A percentile compares a stretch with the other conserved stretches of the same genome.
phyloP scores from a whole-genome alignment of 1,140 invertebrate genomes.

The Laodelphax striatellus region DNA sequence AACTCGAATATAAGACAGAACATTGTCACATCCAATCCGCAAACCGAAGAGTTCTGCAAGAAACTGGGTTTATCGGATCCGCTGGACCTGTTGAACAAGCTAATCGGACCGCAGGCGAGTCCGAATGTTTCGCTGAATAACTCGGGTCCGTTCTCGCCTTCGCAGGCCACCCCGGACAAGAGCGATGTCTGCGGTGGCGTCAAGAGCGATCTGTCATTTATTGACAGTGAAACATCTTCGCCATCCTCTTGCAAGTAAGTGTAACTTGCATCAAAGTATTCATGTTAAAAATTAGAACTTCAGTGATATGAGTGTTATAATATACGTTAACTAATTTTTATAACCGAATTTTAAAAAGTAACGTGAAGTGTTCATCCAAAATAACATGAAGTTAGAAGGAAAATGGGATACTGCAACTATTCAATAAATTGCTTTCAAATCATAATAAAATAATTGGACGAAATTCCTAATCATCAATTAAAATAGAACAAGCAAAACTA shows the following conservation, averaged over 20 bases:
- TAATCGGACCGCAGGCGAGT: constrained; percentile 8
- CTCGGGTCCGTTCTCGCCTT: neutral
- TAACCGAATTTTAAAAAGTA: no score
- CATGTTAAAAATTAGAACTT: no score
- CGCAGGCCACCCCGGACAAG: constrained; percentile 1
- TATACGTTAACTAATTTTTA: no score
- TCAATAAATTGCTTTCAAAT: no score
- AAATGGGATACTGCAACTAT: no score
- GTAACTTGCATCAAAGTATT: neutral
- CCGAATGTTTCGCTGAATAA: neutral
- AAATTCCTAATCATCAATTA: no score
- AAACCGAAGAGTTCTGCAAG: constrained; percentile 72
- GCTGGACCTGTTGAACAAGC: constrained; percentile 33
- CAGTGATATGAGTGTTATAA: no score
- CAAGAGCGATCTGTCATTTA: neutral
- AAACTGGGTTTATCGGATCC: constrained; percentile 69
- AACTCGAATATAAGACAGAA: constrained; percentile 24
- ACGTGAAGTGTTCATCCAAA: no score
- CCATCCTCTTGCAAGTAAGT: neutral
- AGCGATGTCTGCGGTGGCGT: neutral
- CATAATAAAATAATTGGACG: no score
- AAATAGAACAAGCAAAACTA: no score
- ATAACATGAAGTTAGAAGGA: no score
- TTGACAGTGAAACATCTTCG: constrained; percentile 1
- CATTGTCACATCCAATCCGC: constrained; percentile 55